A percentile compares a stretch with the other conserved stretches of the same genome.
Conservation (phyloP, 2,113 vertebrate species). For the Tringa solitaria region DNA sequence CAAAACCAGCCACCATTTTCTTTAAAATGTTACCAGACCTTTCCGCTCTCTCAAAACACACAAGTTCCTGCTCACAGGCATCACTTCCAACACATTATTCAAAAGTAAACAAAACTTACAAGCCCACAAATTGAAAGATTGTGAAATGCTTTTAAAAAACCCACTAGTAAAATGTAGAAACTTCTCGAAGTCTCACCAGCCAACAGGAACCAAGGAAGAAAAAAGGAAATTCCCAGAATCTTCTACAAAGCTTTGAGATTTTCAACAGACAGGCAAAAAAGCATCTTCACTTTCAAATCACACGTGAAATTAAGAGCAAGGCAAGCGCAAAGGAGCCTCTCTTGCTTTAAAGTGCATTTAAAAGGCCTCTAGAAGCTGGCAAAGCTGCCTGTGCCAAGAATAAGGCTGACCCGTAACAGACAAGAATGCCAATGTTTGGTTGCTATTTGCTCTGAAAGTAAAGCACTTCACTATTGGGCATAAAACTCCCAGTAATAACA, state of each 20-base stretch:
- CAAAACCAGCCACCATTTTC: not conserved
- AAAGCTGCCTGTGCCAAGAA: not conserved
- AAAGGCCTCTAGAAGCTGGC: not conserved
- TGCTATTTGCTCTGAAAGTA: not conserved
- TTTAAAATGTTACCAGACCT: not conserved
- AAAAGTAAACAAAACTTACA: rapidly evolving
- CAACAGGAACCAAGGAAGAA: not conserved
- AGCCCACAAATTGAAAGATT: not conserved
- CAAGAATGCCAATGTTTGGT: not conserved
- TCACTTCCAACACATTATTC: not conserved
- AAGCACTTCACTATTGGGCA: not conserved
- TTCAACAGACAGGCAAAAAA: not conserved
- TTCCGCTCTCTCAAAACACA: not conserved
- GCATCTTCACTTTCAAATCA: not conserved
- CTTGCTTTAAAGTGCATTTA: not conserved
- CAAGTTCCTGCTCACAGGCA: not conserved
- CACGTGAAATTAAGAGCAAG: not conserved
- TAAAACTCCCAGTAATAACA: not conserved
- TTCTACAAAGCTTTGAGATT: not conserved
- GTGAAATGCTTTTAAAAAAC: not conserved
- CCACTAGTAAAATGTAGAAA: not conserved
- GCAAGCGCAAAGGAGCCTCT: not conserved
- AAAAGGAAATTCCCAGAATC: not conserved
- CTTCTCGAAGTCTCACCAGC: not conserved
- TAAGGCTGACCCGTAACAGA: not conserved